Conservation (phyloP, 2,888 invertebrate species). For the Hirudinaria manillensis region DNA sequence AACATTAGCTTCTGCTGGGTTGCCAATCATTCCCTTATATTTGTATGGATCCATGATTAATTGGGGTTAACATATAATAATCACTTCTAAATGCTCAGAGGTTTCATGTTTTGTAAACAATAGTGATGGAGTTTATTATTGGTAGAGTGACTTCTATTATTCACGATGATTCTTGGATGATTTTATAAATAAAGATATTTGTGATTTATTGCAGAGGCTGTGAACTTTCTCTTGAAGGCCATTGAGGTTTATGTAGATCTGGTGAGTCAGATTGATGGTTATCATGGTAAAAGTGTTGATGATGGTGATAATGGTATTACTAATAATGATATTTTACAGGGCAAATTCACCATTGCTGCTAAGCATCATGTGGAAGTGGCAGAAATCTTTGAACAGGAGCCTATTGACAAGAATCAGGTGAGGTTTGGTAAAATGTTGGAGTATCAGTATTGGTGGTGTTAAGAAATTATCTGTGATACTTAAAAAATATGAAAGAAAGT, state of each 20-base stretch:
- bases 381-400: conserved; percentile 87
- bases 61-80: background rate
- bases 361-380: conserved; percentile 91
- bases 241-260: conserved; percentile 97
- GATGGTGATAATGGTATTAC: too few species aligned
- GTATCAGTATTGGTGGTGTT: too few species aligned
- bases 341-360: conserved; percentile 91
- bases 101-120: background rate
- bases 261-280: conserved; percentile 54
- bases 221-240: conserved; percentile 79
- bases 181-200: background rate
- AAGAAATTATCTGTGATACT: background rate
- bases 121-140: background rate
- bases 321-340: conserved; percentile 54
- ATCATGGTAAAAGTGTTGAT: background rate
- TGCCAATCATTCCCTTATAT: background rate
- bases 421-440: conserved; percentile 6
- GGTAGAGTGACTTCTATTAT: background rate
- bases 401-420: conserved; percentile 71
- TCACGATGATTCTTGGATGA: background rate
- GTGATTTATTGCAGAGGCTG: conserved; percentile 65
- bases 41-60: background rate
- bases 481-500: background rate
- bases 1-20: background rate
- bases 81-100: background rate